A percentile compares a stretch with the other conserved stretches of the same genome.
These are phyloP conservation scores for Varanus komodoensis DNA, from an alignment of 2,113 vertebrate genomes.

Conservation along the genomic window DNA sequence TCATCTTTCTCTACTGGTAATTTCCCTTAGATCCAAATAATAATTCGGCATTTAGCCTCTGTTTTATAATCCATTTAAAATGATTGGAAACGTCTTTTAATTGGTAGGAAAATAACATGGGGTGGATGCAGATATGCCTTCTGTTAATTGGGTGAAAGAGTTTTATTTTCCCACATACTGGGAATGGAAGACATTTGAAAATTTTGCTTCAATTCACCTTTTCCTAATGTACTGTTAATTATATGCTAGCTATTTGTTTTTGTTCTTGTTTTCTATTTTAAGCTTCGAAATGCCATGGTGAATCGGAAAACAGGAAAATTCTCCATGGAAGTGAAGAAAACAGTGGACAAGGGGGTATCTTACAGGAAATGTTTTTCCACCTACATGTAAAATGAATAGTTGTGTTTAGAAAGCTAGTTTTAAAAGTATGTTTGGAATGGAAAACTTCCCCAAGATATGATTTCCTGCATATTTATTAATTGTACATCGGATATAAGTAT, in stretches of 20 bases:
- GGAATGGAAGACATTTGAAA: not conserved
- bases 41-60: not conserved
- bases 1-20: too few species aligned
- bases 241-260: not conserved
- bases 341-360: slow-evolving; percentile 97
- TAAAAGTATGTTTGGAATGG: slow-evolving; percentile 60
- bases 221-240: not conserved
- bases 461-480: slow-evolving; percentile 71
- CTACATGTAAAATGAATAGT: slow-evolving; percentile 64
- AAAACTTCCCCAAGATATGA: slow-evolving; percentile 47
- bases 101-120: not conserved
- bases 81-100: not conserved
- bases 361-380: slow-evolving; percentile 66
- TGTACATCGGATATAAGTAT: slow-evolving; percentile 49
- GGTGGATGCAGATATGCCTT: not conserved
- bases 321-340: slow-evolving; percentile 98
- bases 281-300: slow-evolving; percentile 98
- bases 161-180: not conserved
- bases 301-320: slow-evolving; percentile 96
- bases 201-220: not conserved
- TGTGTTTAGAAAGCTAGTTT: slow-evolving; percentile 53
- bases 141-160: not conserved
- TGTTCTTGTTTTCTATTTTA: slow-evolving; percentile 35
- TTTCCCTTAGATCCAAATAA: not conserved
- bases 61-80: not conserved